Percentiles rank a stretch among this genome's conserved stretches.
Conservation (phyloP, 2,888 invertebrate species). For the Oscheius sp. region DNA sequence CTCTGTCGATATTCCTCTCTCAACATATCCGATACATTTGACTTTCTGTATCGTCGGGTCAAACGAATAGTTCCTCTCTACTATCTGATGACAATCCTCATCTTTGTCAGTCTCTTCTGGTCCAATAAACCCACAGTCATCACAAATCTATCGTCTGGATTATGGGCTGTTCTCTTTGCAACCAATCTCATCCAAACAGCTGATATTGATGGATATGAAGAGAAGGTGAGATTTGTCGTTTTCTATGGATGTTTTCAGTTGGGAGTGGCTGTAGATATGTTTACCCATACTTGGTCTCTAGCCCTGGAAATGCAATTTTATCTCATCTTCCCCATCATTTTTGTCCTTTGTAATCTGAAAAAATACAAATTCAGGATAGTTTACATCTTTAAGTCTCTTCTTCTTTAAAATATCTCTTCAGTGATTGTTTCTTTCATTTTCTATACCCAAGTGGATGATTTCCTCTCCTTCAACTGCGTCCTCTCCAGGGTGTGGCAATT, state of each 20-base stretch:
- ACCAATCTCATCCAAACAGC: conserved; percentile 8
- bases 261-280: conserved; percentile 20
- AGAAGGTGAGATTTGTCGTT: too few relatives aligned
- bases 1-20: background rate
- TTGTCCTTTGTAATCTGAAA: background rate
- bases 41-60: conserved; percentile 11
- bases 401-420: background rate
- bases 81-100: conserved; percentile 3
- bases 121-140: too few relatives aligned
- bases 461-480: conserved; percentile 5
- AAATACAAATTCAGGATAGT: too few relatives aligned
- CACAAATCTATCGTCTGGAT: background rate
- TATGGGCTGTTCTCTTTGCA: background rate
- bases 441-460: background rate
- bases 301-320: conserved; percentile 25
- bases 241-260: too few relatives aligned
- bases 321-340: background rate
- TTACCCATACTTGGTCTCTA: conserved; percentile 20
- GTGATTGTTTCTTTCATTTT: background rate
- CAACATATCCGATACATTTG: background rate
- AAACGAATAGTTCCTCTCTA: conserved; percentile 18
- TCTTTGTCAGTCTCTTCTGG: too few relatives aligned
- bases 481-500: conserved; percentile 19
- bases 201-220: conserved; percentile 3
- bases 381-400: background rate